These are phyloP conservation scores for Puffinus mauretanicus DNA, from an alignment of 2,113 vertebrate genomes.

Conservation along the genomic window DNA sequence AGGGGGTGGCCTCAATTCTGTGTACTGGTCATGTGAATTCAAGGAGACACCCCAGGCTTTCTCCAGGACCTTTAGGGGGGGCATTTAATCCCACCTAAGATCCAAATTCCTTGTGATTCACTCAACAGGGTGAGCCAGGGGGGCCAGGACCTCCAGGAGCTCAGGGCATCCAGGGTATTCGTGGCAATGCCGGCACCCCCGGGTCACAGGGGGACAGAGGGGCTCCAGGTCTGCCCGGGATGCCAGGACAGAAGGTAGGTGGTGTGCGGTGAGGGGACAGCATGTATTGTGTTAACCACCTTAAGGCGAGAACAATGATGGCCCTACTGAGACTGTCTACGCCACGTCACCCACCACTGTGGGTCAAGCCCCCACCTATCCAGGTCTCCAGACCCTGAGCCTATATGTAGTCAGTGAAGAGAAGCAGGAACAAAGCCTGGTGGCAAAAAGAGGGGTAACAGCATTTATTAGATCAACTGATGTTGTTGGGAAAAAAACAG, in stretches of 20 bases:
- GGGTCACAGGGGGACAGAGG: constrained; percentile 80
- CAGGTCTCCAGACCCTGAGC: neutral
- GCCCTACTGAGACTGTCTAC: accelerated
- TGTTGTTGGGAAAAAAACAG: neutral
- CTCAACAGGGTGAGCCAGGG: constrained; percentile 83
- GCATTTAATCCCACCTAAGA: neutral
- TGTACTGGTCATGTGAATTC: accelerated
- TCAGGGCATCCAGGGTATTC: constrained; percentile 87
- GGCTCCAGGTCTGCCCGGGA: constrained; percentile 71
- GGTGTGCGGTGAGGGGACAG: neutral
- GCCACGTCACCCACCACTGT: neutral
- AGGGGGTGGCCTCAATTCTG: accelerated
- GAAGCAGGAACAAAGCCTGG: neutral
- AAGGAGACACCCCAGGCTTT: neutral
- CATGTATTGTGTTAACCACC: neutral
- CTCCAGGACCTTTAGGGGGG: neutral
- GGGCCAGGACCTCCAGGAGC: constrained; percentile 80
- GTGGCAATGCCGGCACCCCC: constrained; percentile 76
- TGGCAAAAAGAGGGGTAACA: neutral
- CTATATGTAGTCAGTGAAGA: neutral
- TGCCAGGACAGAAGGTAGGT: constrained; percentile 78
- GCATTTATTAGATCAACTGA: neutral
- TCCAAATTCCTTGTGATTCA: neutral
- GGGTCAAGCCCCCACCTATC: neutral
- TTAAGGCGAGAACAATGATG: accelerated